These are phyloP conservation scores for Prionailurus viverrinus DNA, from an alignment of 2,113 vertebrate genomes.

Conservation along the genomic window DNA sequence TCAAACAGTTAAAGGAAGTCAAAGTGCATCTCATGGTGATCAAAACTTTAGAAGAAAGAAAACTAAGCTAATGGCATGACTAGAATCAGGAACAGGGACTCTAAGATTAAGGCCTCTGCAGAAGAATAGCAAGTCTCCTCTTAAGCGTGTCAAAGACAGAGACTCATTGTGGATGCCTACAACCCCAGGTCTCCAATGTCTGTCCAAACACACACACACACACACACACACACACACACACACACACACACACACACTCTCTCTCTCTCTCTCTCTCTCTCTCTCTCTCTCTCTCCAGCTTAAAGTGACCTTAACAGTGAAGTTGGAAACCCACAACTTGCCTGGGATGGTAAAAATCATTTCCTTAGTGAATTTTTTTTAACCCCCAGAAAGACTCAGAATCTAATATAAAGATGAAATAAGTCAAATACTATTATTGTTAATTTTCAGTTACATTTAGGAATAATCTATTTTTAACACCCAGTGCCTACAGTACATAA, in stretches of 20 bases:
- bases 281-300: not conserved
- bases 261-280: too few relatives aligned
- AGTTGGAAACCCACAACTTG: not conserved
- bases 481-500: not conserved
- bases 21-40: not conserved
- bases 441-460: not conserved
- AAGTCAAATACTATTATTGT: not conserved
- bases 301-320: not conserved
- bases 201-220: not conserved
- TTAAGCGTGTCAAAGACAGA: not conserved
- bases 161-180: not conserved
- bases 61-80: not conserved
- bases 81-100: not conserved
- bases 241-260: too few relatives aligned
- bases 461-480: slow-evolving; percentile 20
- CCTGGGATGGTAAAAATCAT: not conserved
- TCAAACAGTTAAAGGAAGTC: not conserved
- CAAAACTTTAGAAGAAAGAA: slow-evolving; percentile 12
- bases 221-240: too few relatives aligned
- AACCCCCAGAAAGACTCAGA: not conserved
- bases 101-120: not conserved
- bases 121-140: not conserved
- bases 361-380: slow-evolving; percentile 2
- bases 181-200: not conserved
- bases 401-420: slow-evolving; percentile 32